phyloP scores from a whole-genome alignment of 2,888 invertebrate species.

The Melipona beecheii region DNA sequence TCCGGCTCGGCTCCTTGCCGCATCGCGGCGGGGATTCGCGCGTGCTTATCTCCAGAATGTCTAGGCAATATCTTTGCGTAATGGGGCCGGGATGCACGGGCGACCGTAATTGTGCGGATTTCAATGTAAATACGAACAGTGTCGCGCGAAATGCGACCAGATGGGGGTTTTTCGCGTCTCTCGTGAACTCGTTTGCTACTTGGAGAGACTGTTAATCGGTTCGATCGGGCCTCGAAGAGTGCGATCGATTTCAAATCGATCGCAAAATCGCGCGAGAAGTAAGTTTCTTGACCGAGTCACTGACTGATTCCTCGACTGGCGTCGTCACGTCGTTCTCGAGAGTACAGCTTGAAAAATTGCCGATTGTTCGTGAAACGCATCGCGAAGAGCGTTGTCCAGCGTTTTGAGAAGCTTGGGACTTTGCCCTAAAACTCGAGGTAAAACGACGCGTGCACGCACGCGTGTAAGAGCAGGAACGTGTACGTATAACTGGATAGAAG shows the following conservation, averaged over 20 bases:
- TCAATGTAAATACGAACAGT: constrained; percentile 29
- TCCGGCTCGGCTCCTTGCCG: constrained; percentile 16
- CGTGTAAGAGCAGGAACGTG: too few relatives aligned
- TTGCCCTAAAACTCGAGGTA: background rate
- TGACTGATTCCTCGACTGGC: too few relatives aligned
- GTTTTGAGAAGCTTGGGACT: background rate
- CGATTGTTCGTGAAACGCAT: too few relatives aligned
- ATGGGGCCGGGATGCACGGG: background rate
- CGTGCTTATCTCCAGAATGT: constrained; percentile 37
- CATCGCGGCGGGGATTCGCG: constrained; percentile 44
- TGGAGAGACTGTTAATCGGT: constrained; percentile 44
- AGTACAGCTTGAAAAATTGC: too few relatives aligned
- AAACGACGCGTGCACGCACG: background rate
- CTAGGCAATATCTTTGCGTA: constrained; percentile 18
- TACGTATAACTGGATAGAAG: constrained; percentile 51
- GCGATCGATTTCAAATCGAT: too few relatives aligned
- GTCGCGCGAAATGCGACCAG: background rate
- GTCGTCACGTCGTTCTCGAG: too few relatives aligned
- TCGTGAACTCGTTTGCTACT: constrained; percentile 28
- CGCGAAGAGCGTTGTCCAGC: too few relatives aligned
- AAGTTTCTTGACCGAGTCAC: too few relatives aligned
- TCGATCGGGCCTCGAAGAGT: background rate
- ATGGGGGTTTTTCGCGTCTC: background rate
- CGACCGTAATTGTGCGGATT: constrained; percentile 22
- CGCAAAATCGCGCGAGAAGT: too few relatives aligned